These are phyloP conservation scores for Anastatus disparis DNA, from an alignment of 1,140 invertebrate genomes.

Conservation along the genomic window DNA sequence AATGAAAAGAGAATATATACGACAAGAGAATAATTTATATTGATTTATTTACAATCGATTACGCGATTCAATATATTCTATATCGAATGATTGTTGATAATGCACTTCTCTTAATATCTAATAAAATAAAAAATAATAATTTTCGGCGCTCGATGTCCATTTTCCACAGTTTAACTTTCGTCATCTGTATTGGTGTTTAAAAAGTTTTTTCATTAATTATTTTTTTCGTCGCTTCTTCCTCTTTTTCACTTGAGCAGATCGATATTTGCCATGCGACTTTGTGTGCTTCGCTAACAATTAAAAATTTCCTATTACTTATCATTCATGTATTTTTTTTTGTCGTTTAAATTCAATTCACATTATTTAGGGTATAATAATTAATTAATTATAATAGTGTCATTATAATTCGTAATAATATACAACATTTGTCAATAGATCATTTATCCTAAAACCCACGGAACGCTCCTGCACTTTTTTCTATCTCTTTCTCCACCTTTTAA, in stretches of 20 bases:
- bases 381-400: slow-evolving; percentile 67
- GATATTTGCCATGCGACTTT: slow-evolving; percentile 44
- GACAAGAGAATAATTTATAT: slow-evolving; percentile 48
- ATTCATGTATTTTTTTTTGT: slow-evolving; percentile 57
- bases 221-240: slow-evolving; percentile 11
- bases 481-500: slow-evolving; percentile 42
- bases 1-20: slow-evolving; percentile 32
- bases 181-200: slow-evolving; percentile 38
- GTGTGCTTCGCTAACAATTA: slow-evolving; percentile 62
- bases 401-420: slow-evolving; percentile 69
- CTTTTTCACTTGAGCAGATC: slow-evolving; percentile 36
- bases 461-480: slow-evolving; percentile 52
- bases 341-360: slow-evolving; percentile 66
- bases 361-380: slow-evolving; percentile 66
- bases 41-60: slow-evolving; percentile 50
- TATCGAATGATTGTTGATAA: slow-evolving; percentile 49
- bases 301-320: slow-evolving; percentile 65
- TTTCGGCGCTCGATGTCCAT: slow-evolving; percentile 41
- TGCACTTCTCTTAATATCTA: slow-evolving; percentile 47
- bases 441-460: slow-evolving; percentile 64
- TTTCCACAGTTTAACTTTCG: slow-evolving; percentile 39
- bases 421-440: slow-evolving; percentile 68
- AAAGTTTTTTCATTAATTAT: slow-evolving; percentile 6
- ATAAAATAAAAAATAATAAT: slow-evolving; percentile 35
- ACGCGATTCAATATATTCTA: slow-evolving; percentile 31